These are phyloP conservation scores for Chymomyza fuscimana DNA, from an alignment of 2,888 invertebrate genomes.

Conservation along the genomic window DNA sequence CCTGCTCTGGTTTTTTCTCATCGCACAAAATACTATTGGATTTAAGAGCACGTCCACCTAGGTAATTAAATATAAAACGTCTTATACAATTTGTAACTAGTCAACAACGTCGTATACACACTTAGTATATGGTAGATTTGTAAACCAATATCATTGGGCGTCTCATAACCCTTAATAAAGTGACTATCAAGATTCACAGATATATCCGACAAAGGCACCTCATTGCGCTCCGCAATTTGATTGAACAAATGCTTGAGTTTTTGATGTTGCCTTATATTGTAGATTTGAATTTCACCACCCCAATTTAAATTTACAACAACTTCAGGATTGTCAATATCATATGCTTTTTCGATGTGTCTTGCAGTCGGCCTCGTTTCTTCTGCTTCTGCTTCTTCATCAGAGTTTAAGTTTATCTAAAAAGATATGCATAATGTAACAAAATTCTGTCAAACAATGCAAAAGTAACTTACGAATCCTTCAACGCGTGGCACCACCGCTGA, in stretches of 20 bases:
- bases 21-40: conserved; percentile 15
- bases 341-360: conserved; percentile 13
- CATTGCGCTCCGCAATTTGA: conserved; percentile 67
- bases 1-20: conserved; percentile 2
- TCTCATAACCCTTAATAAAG: conserved; percentile 62
- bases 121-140: conserved; percentile 71
- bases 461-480: conserved; percentile 62
- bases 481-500: conserved; percentile 63
- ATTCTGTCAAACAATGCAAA: fast-evolving
- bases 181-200: conserved; percentile 66
- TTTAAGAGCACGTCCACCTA: conserved; percentile 63
- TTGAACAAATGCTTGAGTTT: conserved; percentile 71
- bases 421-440: not conserved
- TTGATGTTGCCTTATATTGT: conserved; percentile 70
- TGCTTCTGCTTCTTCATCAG: conserved; percentile 45
- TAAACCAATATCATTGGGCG: conserved; percentile 70
- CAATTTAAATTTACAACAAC: conserved; percentile 69
- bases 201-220: conserved; percentile 52
- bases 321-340: conserved; percentile 69
- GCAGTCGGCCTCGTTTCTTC: not conserved
- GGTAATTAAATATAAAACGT: not conserved
- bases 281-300: conserved; percentile 67
- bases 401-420: conserved; percentile 60
- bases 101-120: conserved; percentile 36
- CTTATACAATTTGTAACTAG: not conserved